phyloP scores from a whole-genome alignment of 2,888 invertebrate species.

The Hydroisotoma schaefferi region DNA sequence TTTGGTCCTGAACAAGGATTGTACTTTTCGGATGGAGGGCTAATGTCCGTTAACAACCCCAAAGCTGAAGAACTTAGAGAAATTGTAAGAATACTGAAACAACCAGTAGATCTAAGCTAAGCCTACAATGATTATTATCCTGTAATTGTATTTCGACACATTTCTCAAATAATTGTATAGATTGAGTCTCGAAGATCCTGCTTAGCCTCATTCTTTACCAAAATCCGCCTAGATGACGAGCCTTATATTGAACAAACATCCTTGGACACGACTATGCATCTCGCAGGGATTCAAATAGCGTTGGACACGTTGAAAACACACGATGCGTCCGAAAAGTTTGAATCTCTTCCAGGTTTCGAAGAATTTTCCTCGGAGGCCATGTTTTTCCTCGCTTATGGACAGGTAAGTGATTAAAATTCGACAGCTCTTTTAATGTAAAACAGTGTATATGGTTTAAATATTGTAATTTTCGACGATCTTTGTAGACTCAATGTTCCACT shows the following conservation, averaged over 20 bases:
- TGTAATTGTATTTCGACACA: neutral
- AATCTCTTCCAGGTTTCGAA: constrained; percentile 53
- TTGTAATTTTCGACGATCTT: constrained; percentile 21
- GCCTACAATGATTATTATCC: too few species aligned
- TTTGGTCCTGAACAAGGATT: constrained; percentile 54
- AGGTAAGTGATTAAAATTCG: constrained; percentile 51
- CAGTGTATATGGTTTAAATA: constrained; percentile 1
- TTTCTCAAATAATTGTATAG: constrained; percentile 16
- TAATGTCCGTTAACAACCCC: constrained; percentile 52
- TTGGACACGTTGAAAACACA: constrained; percentile 32
- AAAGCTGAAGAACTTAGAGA: constrained; percentile 38
- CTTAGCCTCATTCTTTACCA: constrained; percentile 40
- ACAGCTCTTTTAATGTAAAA: neutral
- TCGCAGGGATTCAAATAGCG: constrained; percentile 46
- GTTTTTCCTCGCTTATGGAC: constrained; percentile 59
- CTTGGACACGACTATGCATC: constrained; percentile 45
- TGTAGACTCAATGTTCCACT: constrained; percentile 53
- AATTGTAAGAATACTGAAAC: constrained; percentile 23
- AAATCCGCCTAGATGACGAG: constrained; percentile 45
- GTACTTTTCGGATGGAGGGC: constrained; percentile 52
- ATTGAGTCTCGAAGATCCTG: constrained; percentile 43
- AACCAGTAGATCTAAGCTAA: too few species aligned
- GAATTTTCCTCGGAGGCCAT: constrained; percentile 55
- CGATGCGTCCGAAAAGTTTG: constrained; percentile 18
- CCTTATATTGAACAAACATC: constrained; percentile 45